phyloP scores from a whole-genome alignment of 1,140 invertebrate species.

The Zelostemma sp. region DNA sequence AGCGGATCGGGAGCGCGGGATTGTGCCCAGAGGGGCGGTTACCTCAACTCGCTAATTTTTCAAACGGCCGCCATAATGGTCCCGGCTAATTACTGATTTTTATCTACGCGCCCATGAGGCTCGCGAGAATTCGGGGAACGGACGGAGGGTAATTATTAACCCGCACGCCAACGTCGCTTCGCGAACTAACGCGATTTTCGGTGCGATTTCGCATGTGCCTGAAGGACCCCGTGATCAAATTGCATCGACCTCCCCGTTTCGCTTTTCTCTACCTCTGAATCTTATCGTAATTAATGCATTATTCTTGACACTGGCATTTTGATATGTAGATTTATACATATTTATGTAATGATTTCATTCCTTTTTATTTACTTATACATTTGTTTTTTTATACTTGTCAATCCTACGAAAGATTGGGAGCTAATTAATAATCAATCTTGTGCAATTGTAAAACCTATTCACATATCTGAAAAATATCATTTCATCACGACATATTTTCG shows the following conservation, averaged over 20 bases:
- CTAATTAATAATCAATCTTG: too few relatives aligned
- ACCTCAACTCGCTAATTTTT: conserved; percentile 68
- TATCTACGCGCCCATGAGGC: conserved; percentile 56
- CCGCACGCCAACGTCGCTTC: conserved; percentile 50
- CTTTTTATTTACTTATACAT: too few relatives aligned
- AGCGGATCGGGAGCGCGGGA: conserved; percentile 50
- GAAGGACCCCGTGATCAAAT: conserved; percentile 33
- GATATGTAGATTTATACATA: too few relatives aligned
- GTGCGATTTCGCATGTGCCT: conserved; percentile 37
- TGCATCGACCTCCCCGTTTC: conserved; percentile 18
- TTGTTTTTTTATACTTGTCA: too few relatives aligned
- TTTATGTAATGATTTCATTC: too few relatives aligned
- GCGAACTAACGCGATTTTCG: conserved; percentile 51
- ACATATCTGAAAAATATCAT: too few relatives aligned
- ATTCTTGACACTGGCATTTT: too few relatives aligned
- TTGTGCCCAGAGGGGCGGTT: conserved; percentile 66
- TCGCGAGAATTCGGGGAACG: conserved; percentile 45
- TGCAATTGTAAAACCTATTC: too few relatives aligned
- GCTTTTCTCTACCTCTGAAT: conserved; percentile 16
- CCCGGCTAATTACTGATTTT: conserved; percentile 70
- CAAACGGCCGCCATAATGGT: conserved; percentile 69
- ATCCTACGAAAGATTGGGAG: too few relatives aligned
- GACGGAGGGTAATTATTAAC: conserved; percentile 52
- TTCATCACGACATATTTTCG: too few relatives aligned
- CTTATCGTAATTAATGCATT: background rate